These are phyloP conservation scores for Streblospio benedicti DNA, from an alignment of 1,140 invertebrate species.

Conservation along the genomic window DNA sequence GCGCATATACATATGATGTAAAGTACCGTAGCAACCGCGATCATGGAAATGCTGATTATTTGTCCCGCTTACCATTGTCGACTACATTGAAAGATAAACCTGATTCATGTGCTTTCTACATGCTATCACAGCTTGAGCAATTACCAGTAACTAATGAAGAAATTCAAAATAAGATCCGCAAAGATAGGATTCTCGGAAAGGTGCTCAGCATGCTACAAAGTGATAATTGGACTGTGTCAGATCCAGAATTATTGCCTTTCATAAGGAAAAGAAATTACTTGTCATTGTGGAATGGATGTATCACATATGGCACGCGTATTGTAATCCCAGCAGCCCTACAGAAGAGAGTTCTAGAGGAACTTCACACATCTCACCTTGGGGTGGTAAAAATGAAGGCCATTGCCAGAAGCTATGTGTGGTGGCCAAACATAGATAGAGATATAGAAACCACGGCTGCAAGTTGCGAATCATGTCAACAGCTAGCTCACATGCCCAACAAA, in stretches of 20 bases:
- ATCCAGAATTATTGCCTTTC: too few species aligned
- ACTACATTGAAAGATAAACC: not conserved
- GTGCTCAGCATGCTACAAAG: too few species aligned
- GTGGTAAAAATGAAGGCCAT: conserved; percentile 12
- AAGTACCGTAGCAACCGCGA: conserved; percentile 26
- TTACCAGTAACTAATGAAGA: too few species aligned
- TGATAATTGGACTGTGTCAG: too few species aligned
- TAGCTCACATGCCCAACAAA: conserved; percentile 19
- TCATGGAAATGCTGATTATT: conserved; percentile 29
- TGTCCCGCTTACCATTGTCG: conserved; percentile 28
- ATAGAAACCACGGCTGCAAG: not conserved
- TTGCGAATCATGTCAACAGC: conserved; percentile 26
- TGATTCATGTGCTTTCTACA: too few species aligned
- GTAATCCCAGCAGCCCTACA: not conserved
- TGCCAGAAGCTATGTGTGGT: conserved; percentile 2
- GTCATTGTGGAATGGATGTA: too few species aligned
- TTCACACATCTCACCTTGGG: conserved; percentile 5
- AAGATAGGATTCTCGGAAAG: too few species aligned
- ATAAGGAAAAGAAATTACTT: too few species aligned
- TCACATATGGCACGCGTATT: not conserved
- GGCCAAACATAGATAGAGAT: conserved; percentile 9
- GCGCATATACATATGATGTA: conserved; percentile 37
- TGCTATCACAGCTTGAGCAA: too few species aligned
- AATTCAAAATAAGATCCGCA: too few species aligned
- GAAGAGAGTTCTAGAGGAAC: not conserved